These are phyloP conservation scores for Brenthis daphne DNA, from an alignment of 2,888 invertebrate species.

Conservation along the genomic window DNA sequence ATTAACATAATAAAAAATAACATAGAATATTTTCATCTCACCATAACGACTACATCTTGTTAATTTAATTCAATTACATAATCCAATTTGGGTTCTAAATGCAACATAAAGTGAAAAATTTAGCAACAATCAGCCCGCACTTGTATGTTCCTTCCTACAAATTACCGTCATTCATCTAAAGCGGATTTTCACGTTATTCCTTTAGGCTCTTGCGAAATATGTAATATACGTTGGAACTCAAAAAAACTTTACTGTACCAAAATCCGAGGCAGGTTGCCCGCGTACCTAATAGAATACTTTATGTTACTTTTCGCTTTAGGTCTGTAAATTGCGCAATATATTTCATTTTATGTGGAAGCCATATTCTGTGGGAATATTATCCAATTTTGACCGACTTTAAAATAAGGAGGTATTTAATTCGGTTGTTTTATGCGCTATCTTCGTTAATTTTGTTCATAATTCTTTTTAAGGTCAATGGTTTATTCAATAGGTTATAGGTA, in stretches of 20 bases:
- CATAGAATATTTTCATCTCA: constrained; percentile 1
- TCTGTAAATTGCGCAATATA: constrained; percentile 26
- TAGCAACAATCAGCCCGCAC: constrained; percentile 43
- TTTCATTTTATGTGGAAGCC: constrained; percentile 26
- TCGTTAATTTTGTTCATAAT: background rate
- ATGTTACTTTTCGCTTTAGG: constrained; percentile 25
- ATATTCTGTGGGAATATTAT: constrained; percentile 17
- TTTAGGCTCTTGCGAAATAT: constrained; percentile 38
- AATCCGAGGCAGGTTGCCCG: constrained; percentile 31
- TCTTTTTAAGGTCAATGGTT: too few species aligned
- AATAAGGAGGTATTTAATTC: too few species aligned
- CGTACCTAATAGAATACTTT: constrained; percentile 35
- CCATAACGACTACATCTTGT: constrained; percentile 14
- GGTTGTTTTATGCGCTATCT: too few species aligned
- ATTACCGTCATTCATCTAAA: constrained; percentile 44
- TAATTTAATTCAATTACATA: constrained; percentile 20
- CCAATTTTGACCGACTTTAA: background rate
- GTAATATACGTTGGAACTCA: constrained; percentile 37
- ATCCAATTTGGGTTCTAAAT: constrained; percentile 14
- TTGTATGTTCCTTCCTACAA: constrained; percentile 42
- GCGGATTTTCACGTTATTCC: constrained; percentile 38
- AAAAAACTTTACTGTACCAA: constrained; percentile 35
- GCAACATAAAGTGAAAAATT: constrained; percentile 39
- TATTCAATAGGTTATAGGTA: background rate
- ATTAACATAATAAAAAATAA: constrained; percentile 8